Conservation (phyloP, 2,113 vertebrate genomes). For the Alaudala cheleensis region DNA sequence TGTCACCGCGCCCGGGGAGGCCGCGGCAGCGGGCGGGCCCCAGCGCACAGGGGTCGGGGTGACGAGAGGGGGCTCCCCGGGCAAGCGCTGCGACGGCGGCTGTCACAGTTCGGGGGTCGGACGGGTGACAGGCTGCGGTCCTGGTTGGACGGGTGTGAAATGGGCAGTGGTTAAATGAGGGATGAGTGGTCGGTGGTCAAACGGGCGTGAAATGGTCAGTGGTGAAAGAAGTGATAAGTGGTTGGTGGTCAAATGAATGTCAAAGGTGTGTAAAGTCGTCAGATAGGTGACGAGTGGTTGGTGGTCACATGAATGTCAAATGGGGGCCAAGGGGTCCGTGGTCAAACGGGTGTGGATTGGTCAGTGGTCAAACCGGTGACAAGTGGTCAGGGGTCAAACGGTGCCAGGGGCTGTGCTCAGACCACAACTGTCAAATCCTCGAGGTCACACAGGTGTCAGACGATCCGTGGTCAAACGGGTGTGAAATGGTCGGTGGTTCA, state of each 20-base stretch:
- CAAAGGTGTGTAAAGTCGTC: too few species aligned
- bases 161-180: not conserved
- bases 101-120: not conserved
- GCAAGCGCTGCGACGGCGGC: not conserved
- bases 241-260: not conserved
- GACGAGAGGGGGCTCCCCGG: too few species aligned
- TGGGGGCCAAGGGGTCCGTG: too few species aligned
- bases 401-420: not conserved
- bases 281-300: not conserved
- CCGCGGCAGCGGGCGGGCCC: not conserved
- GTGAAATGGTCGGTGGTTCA: not conserved
- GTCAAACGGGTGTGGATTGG: not conserved
- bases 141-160: not conserved
- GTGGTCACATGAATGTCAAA: not conserved
- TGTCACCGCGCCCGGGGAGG: not conserved
- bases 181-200: not conserved
- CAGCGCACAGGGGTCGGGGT: too few species aligned
- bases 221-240: not conserved
- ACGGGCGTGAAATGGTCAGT: not conserved
- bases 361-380: not conserved
- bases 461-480: not conserved
- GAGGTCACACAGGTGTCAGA: not conserved
- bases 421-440: not conserved
- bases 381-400: not conserved
- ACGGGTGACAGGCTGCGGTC: not conserved